These are phyloP conservation scores for Aphidius ervi DNA, from an alignment of 1,140 invertebrate genomes.

Conservation along the genomic window DNA sequence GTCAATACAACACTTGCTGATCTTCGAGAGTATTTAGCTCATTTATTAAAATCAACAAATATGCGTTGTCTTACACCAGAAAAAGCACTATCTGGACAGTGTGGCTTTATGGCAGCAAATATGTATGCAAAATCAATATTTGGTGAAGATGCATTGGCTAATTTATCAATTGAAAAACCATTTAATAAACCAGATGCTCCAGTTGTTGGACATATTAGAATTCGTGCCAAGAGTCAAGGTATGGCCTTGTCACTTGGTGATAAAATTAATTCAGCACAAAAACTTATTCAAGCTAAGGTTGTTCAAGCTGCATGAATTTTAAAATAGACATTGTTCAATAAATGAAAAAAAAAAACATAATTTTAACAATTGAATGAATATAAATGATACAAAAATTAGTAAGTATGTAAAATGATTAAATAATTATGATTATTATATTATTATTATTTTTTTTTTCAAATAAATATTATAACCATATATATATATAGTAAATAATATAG, in stretches of 20 bases:
- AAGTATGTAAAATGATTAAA: too few relatives aligned
- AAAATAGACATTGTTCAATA: neutral
- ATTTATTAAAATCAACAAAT: conserved; percentile 92
- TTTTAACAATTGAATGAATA: too few relatives aligned
- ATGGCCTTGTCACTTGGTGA: conserved; percentile 96
- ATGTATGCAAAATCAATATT: conserved; percentile 99
- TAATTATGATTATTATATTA: too few relatives aligned
- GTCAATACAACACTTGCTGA: conserved; percentile 94
- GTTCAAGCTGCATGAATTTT: conserved; percentile 55
- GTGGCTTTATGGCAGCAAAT: conserved; percentile 99
- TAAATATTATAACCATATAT: too few relatives aligned
- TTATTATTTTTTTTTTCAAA: too few relatives aligned
- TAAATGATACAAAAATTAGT: too few relatives aligned
- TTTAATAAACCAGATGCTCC: conserved; percentile 80
- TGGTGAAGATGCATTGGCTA: conserved; percentile 97
- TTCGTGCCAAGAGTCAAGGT: conserved; percentile 97
- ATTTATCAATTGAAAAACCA: conserved; percentile 96
- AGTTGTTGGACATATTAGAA: conserved; percentile 94
- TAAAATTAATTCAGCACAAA: conserved; percentile 93
- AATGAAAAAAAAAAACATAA: too few relatives aligned
- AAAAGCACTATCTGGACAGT: conserved; percentile 91
- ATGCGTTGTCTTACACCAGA: conserved; percentile 98
- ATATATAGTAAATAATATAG: too few relatives aligned
- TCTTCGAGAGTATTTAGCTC: conserved; percentile 87
- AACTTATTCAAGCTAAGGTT: conserved; percentile 58